Conservation (phyloP, 2,113 vertebrate genomes). For the Trichechus manatus region DNA sequence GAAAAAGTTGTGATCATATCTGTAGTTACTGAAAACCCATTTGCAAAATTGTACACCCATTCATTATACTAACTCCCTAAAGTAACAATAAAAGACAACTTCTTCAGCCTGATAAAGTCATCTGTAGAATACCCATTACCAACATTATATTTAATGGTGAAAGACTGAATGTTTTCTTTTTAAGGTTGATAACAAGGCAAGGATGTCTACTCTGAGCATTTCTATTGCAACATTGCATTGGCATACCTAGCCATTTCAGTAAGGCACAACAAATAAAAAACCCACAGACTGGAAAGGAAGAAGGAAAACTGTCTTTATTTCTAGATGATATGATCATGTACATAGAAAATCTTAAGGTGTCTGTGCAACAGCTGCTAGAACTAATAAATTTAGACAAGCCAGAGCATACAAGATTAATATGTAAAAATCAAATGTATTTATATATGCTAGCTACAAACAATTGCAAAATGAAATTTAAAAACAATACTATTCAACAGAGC, state of each 20-base stretch:
- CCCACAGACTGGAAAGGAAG: neutral
- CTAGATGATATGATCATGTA: neutral
- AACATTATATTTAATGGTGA: neutral
- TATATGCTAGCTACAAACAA: neutral
- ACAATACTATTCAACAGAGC: neutral
- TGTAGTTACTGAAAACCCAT: neutral
- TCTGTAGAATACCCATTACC: neutral
- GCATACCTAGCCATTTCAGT: neutral
- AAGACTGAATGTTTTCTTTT: neutral
- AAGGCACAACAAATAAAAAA: neutral
- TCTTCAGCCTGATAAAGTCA: neutral
- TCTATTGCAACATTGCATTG: neutral
- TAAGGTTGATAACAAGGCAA: neutral
- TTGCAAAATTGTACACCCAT: neutral
- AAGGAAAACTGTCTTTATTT: neutral
- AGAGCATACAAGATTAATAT: neutral
- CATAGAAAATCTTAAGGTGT: neutral
- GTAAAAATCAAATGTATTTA: neutral
- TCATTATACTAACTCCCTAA: neutral
- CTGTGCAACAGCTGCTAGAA: neutral
- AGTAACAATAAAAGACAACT: neutral
- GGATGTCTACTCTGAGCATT: neutral
- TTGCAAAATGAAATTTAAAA: slow-evolving; percentile 1
- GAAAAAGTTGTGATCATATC: neutral
- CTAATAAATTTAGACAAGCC: neutral